phyloP scores from a whole-genome alignment of 2,113 vertebrate genomes.

The Uria lomvia region DNA sequence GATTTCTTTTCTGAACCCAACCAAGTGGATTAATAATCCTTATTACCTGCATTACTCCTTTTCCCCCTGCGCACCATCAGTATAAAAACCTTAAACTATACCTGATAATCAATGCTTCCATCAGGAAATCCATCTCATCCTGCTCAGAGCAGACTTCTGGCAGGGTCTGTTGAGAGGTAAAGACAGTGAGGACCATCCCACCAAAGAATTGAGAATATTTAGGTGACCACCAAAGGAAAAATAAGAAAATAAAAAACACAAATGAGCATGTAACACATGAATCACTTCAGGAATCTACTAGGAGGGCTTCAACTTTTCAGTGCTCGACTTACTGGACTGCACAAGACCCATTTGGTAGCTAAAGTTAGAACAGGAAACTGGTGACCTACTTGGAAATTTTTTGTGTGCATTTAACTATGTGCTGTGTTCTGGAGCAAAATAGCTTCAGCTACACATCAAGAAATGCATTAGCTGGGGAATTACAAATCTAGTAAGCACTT shows the following conservation, averaged over 20 bases:
- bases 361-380: background rate
- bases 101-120: conserved; percentile 92
- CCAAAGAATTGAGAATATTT: background rate
- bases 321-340: background rate
- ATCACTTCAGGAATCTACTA: background rate
- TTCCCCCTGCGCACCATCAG: background rate
- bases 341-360: background rate
- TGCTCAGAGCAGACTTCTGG: conserved; percentile 92
- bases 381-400: background rate
- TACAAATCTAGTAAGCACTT: background rate
- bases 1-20: background rate
- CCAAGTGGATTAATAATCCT: background rate
- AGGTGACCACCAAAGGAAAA: background rate
- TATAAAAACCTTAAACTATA: conserved; percentile 16
- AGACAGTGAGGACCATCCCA: background rate
- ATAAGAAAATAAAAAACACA: background rate
- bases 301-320: background rate
- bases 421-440: background rate
- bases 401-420: background rate
- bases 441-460: background rate
- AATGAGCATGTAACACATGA: background rate
- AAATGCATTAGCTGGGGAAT: background rate
- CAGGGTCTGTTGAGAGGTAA: conserved; percentile 76
- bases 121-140: conserved; percentile 93
- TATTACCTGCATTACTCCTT: background rate